These are phyloP conservation scores for Cosmorhoe ocellata DNA, from an alignment of 2,888 invertebrate species.

Conservation along the genomic window DNA sequence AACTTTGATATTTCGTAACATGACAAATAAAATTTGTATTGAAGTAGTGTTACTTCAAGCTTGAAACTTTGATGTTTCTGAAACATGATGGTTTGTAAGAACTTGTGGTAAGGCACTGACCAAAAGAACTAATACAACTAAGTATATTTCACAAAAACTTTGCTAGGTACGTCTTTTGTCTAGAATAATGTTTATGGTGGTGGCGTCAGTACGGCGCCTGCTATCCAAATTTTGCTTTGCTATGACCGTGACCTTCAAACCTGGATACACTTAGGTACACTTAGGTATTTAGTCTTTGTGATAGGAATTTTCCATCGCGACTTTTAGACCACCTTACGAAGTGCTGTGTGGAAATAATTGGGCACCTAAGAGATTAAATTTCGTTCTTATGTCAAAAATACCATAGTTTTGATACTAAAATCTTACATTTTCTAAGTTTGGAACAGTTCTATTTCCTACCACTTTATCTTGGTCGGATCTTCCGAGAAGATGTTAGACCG, in stretches of 20 bases:
- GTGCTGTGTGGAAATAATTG: neutral
- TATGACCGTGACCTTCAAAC: slow-evolving; percentile 16
- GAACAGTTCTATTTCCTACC: too few relatives aligned
- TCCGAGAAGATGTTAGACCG: slow-evolving; percentile 24
- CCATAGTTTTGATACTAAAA: too few relatives aligned
- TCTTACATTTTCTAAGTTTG: too few relatives aligned
- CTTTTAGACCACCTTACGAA: neutral
- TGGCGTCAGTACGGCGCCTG: slow-evolving; percentile 16
- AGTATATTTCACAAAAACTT: too few relatives aligned
- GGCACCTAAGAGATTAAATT: neutral
- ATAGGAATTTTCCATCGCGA: slow-evolving; percentile 1
- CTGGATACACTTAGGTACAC: slow-evolving; percentile 5
- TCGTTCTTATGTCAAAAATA: neutral
- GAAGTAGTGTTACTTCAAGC: too few relatives aligned
- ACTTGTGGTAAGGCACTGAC: too few relatives aligned
- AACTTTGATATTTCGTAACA: too few relatives aligned
- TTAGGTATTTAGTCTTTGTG: slow-evolving; percentile 1
- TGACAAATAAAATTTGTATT: too few relatives aligned
- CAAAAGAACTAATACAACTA: too few relatives aligned
- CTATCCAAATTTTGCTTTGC: slow-evolving; percentile 16
- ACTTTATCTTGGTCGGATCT: neutral
- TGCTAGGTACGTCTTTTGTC: too few relatives aligned
- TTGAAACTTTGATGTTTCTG: too few relatives aligned
- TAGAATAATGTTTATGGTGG: neutral
- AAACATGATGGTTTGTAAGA: too few relatives aligned